A percentile compares a stretch with the other conserved stretches of the same genome.
phyloP scores from a whole-genome alignment of 2,797 vertebrate species.

The Rhabdomys pumilio region DNA sequence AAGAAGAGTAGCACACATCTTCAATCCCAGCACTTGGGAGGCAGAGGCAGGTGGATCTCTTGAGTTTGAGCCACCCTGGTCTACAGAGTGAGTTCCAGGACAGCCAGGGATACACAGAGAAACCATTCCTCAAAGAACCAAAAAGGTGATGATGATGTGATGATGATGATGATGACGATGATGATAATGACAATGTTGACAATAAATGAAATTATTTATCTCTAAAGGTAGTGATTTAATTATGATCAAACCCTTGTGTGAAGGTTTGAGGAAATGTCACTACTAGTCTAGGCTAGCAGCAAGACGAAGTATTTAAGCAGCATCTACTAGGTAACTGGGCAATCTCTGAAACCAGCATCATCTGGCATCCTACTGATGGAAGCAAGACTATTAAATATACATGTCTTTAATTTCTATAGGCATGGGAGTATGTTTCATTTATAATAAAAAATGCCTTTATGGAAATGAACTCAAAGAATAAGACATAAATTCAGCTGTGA shows the following conservation, averaged over 20 bases:
- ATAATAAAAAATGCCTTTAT: background rate
- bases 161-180: too few relatives aligned
- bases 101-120: background rate
- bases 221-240: constrained; percentile 71
- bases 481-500: background rate
- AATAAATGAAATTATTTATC: constrained; percentile 74
- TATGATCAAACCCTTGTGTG: constrained; percentile 49
- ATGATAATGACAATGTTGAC: background rate
- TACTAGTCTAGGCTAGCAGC: background rate
- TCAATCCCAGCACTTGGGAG: background rate
- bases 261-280: background rate
- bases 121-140: background rate
- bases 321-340: background rate
- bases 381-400: background rate
- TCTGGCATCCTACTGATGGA: background rate
- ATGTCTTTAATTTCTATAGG: constrained; percentile 28
- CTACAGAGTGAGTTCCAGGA: background rate
- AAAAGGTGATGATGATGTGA: background rate
- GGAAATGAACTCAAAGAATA: constrained; percentile 30
- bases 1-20: background rate
- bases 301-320: constrained; percentile 10
- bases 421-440: background rate
- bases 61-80: background rate
- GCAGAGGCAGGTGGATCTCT: background rate
- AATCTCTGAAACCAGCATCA: background rate